A percentile compares a stretch with the other conserved stretches of the same genome.
Evolutionary conservation across 1,140 invertebrate species (phyloP).

Genomic region (Drosophila teissieri): DNA sequence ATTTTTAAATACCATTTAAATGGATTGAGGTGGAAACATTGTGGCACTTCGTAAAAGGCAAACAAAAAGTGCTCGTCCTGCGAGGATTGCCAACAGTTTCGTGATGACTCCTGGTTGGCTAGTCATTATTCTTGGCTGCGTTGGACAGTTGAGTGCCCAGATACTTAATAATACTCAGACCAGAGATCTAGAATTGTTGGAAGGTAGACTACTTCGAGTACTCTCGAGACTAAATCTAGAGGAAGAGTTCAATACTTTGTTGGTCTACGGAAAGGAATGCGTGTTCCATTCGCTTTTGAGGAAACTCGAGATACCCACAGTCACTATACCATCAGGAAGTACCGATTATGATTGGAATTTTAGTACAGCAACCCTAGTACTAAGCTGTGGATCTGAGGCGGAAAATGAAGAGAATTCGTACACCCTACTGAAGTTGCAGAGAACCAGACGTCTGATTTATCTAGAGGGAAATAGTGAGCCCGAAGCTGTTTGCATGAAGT

Average conservation of each 20-base stretch:
- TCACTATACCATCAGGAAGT: constrained; percentile 36
- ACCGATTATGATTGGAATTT: constrained; percentile 47
- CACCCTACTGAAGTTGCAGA: constrained; percentile 42
- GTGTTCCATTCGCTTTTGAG: constrained; percentile 41
- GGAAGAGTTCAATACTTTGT: constrained; percentile 36
- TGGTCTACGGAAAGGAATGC: constrained; percentile 49
- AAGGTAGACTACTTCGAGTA: constrained; percentile 19
- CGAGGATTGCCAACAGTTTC: constrained; percentile 33
- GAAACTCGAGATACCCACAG: constrained; percentile 12
- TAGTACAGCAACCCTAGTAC: constrained; percentile 31
- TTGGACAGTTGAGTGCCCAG: constrained; percentile 10
- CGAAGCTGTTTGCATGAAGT: constrained; percentile 18
- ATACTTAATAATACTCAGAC: not conserved
- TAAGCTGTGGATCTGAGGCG: constrained; percentile 23
- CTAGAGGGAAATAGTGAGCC: not conserved
- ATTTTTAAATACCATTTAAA: constrained; percentile 13
- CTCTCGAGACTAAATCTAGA: constrained; percentile 34
- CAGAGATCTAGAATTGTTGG: not conserved
- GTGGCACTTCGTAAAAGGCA: not conserved
- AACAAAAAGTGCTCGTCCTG: constrained; percentile 6
- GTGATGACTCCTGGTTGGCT: constrained; percentile 28
- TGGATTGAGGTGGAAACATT: not conserved
- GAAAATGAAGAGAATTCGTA: constrained; percentile 34
- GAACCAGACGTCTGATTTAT: constrained; percentile 29
- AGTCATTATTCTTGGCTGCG: constrained; percentile 9